Base-by-base conservation (phyloP, 2,797 vertebrate species). In the Champsocephalus gunnari region DNA sequence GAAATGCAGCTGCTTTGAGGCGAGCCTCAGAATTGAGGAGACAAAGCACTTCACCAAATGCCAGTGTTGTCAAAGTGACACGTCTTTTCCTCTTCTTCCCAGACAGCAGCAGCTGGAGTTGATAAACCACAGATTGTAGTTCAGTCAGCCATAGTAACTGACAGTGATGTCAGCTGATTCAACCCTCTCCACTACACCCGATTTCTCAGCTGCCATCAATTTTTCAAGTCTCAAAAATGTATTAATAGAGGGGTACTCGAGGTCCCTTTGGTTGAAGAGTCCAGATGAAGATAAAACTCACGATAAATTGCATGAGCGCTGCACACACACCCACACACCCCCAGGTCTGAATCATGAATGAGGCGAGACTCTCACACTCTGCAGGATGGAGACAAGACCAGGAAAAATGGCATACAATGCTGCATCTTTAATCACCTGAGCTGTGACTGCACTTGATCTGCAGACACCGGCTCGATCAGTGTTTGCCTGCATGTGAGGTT, bases 301-400 rank as follows among this genome's bases (percentile, higher is more conserved):
- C 84, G 87, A 78, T 84, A 82, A 89, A 92, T 91, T 85, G 70
- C 80, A 87, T 57, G 73, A 86, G 73, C 73, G 59, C 59, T 79
- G 24, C 70, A 65, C 74, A 28, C 72, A 28, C 67, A n/a, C 59
- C 24, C 45, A 47, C 66, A 41, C 53, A 66, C 70, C 75, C 76
- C 24, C 32, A 6, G 85, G 85, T 89, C 86, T 95, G 87, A 95
- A 94, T 93, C 92, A 94, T 94, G 93, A 92, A 95, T 94, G 91
- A 94, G 88, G 85, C 51, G 82, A 87, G 81, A 89, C 87, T 92
- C 88, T 87, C 82, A 88, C 87, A 86, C 88, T 86, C 80, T 66
- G 75, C 87, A 72, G 69, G 82, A 80, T 86, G 45, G 55, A 92
- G 89, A 87, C 87, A 48, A 81, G 82, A 89, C 76, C 60, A 54